Evolutionary conservation across 2,113 vertebrate genomes (phyloP).

Genomic region (Clupea harengus): DNA sequence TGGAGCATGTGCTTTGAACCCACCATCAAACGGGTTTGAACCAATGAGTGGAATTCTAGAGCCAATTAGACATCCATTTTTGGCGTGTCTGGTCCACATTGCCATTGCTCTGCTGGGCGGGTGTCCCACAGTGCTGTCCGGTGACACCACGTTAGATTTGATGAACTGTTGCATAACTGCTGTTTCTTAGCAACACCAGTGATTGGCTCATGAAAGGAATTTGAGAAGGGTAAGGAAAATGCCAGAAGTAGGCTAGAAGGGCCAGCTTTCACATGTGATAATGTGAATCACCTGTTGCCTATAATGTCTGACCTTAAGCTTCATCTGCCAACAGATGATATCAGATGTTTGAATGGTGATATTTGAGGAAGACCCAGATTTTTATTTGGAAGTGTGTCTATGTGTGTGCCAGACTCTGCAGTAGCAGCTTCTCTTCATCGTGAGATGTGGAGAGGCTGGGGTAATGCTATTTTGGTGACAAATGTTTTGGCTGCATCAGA

Average conservation of each 20-base stretch:
- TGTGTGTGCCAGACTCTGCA: not conserved
- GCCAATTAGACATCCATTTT: not conserved
- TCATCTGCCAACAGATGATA: not conserved
- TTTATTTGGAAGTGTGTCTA: too few species aligned
- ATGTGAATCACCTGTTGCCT: not conserved
- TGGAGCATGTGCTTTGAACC: not conserved
- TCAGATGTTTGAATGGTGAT: not conserved
- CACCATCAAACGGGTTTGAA: not conserved
- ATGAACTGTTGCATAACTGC: not conserved
- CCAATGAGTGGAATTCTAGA: not conserved
- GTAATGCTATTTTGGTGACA: not conserved
- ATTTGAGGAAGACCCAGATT: too few species aligned
- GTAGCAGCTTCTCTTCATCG: not conserved
- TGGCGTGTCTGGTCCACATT: not conserved
- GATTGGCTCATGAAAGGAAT: not conserved
- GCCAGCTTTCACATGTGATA: not conserved
- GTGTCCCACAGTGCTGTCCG: not conserved
- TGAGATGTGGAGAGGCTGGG: not conserved
- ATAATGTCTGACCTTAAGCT: not conserved
- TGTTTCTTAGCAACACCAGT: not conserved
- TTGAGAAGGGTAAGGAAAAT: not conserved
- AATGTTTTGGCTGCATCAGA: not conserved
- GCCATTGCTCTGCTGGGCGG: not conserved
- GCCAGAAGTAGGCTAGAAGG: not conserved
- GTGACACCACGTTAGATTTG: not conserved